phyloP scores from a whole-genome alignment of 2,797 vertebrate genomes.

The Siniperca scherzeri region DNA sequence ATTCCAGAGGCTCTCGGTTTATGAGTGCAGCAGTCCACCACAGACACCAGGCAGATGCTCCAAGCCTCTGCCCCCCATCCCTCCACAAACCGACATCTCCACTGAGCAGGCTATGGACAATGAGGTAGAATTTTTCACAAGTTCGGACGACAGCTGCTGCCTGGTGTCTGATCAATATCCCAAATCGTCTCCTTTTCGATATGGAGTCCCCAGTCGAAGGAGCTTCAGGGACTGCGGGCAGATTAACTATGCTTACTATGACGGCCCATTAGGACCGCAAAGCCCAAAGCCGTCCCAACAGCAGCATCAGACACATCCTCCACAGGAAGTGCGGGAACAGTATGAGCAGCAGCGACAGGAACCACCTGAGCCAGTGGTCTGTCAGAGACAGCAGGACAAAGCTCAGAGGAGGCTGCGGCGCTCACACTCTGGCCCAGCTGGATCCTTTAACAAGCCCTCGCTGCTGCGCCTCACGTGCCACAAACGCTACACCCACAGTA shows the following conservation, averaged over 20 bases:
- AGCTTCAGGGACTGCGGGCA: constrained; percentile 93
- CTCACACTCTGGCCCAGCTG: constrained; percentile 95
- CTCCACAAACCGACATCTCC: constrained; percentile 79
- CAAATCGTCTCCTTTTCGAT: constrained; percentile 84
- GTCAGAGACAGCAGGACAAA: constrained; percentile 78
- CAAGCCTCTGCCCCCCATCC: constrained; percentile 93
- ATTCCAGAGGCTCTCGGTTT: constrained; percentile 89
- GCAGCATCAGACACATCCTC: constrained; percentile 66
- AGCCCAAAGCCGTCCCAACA: constrained; percentile 59
- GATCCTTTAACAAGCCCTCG: constrained; percentile 92
- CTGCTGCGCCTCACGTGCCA: constrained; percentile 83
- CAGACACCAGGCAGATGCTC: constrained; percentile 87
- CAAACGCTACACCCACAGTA: constrained; percentile 82
- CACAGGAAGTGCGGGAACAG: constrained; percentile 71
- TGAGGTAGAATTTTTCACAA: constrained; percentile 93
- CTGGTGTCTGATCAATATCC: constrained; percentile 80
- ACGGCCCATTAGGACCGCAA: constrained; percentile 82
- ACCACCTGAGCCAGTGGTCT: constrained; percentile 60
- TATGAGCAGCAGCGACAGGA: constrained; percentile 66
- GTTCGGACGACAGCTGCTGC: constrained; percentile 87
- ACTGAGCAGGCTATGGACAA: constrained; percentile 89
- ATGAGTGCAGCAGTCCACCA: constrained; percentile 86
- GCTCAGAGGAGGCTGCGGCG: constrained; percentile 90
- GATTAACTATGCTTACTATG: constrained; percentile 95
- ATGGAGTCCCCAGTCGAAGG: constrained; percentile 82